Percentiles rank a stretch among this genome's conserved stretches.
Conservation (phyloP, 1,140 invertebrate species). For the Cepaea nemoralis region DNA sequence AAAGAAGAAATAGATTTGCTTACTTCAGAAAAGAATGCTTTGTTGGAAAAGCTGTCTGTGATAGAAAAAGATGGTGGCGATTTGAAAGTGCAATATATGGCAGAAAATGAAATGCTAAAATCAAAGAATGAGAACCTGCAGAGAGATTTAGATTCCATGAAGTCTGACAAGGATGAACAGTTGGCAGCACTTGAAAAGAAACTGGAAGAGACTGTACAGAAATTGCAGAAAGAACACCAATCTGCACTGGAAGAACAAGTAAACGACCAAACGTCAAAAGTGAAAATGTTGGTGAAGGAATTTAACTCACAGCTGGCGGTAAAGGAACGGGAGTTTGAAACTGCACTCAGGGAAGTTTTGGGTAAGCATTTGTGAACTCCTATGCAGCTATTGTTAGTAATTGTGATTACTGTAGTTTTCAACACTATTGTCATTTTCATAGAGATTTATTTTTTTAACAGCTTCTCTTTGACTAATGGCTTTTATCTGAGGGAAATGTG, state of each 20-base stretch:
- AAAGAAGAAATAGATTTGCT: slow-evolving; percentile 17
- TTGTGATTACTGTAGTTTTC: too few species aligned
- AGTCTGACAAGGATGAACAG: slow-evolving; percentile 48
- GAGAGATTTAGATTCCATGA: slow-evolving; percentile 47
- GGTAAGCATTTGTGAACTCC: slow-evolving; percentile 58
- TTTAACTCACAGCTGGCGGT: slow-evolving; percentile 75
- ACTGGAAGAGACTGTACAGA: slow-evolving; percentile 44
- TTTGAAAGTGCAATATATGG: neutral
- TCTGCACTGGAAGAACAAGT: slow-evolving; percentile 74
- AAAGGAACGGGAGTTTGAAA: slow-evolving; percentile 75
- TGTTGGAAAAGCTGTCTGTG: slow-evolving; percentile 4
- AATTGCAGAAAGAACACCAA: slow-evolving; percentile 50
- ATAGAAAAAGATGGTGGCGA: neutral
- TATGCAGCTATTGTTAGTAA: too few species aligned
- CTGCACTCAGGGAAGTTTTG: slow-evolving; percentile 57
- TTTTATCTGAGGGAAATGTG: too few species aligned
- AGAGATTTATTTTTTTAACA: too few species aligned
- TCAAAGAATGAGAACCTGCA: slow-evolving; percentile 24
- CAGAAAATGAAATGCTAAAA: slow-evolving; percentile 15
- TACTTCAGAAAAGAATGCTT: slow-evolving; percentile 6
- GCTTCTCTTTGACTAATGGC: too few species aligned
- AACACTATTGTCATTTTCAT: too few species aligned
- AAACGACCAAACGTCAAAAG: slow-evolving; percentile 71
- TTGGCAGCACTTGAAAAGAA: slow-evolving; percentile 33
- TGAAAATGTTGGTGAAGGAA: slow-evolving; percentile 73